Conservation (phyloP, 2,888 invertebrate species). For the Enoplolaimus lenunculus region DNA sequence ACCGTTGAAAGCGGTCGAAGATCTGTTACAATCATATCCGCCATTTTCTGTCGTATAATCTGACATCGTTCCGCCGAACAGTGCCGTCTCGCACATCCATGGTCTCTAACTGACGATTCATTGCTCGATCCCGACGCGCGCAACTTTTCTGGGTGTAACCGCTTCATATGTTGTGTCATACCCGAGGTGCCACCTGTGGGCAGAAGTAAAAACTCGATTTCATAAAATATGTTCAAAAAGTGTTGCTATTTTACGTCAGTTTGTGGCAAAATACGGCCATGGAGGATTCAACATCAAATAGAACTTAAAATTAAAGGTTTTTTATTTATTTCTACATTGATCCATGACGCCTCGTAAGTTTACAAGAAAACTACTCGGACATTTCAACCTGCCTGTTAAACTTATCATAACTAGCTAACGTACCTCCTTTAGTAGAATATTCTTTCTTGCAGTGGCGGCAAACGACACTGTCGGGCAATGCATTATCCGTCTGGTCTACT, state of each 20-base stretch:
- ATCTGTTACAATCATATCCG: not conserved
- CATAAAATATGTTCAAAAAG: too few species aligned
- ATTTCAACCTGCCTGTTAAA: not conserved
- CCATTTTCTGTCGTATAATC: not conserved
- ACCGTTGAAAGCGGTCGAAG: not conserved
- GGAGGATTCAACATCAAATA: too few species aligned
- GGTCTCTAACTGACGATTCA: not conserved
- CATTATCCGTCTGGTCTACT: not conserved
- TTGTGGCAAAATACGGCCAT: too few species aligned
- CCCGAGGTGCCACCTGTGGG: not conserved
- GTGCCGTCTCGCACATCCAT: not conserved
- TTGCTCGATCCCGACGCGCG: not conserved
- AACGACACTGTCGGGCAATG: not conserved
- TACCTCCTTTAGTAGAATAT: conserved; percentile 13
- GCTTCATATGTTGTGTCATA: conserved; percentile 7
- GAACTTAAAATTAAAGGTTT: too few species aligned
- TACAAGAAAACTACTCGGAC: too few species aligned
- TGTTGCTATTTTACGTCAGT: too few species aligned
- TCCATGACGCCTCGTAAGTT: not conserved
- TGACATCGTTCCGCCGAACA: not conserved
- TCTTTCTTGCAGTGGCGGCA: not conserved
- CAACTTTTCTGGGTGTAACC: not conserved
- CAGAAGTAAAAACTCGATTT: too few species aligned
- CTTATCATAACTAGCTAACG: not conserved
- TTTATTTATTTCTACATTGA: too few species aligned